Percentiles rank a stretch among this genome's conserved stretches.
These are phyloP conservation scores for Nipponacmea schrenckii DNA, from an alignment of 2,888 invertebrate genomes.

Conservation along the genomic window DNA sequence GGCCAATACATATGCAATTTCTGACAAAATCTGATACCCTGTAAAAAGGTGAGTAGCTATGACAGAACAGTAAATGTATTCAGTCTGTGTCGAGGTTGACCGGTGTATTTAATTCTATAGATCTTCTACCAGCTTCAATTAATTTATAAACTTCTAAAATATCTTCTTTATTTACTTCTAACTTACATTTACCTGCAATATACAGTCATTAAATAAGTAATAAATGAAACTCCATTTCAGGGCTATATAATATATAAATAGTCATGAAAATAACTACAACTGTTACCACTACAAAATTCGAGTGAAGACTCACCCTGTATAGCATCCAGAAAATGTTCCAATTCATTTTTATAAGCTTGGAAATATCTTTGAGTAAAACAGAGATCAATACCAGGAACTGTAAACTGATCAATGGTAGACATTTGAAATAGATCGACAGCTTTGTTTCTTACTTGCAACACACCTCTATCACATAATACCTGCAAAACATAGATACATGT, in stretches of 20 bases:
- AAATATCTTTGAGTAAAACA: slow-evolving; percentile 46
- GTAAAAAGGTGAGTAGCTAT: too few relatives aligned
- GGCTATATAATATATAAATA: too few relatives aligned
- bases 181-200: slow-evolving; percentile 39
- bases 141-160: slow-evolving; percentile 47
- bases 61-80: too few relatives aligned
- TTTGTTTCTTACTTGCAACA: slow-evolving; percentile 44
- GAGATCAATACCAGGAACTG: slow-evolving; percentile 31
- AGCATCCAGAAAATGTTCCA: slow-evolving; percentile 60
- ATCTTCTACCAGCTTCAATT: slow-evolving; percentile 41
- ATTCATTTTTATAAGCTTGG: slow-evolving; percentile 52
- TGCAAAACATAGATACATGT: too few relatives aligned
- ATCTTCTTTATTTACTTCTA: slow-evolving; percentile 40
- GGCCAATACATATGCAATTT: too few relatives aligned
- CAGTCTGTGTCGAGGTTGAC: background rate
- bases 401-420: slow-evolving; percentile 16
- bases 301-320: slow-evolving; percentile 44
- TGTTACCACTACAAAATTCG: too few relatives aligned
- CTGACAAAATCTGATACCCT: too few relatives aligned
- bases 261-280: too few relatives aligned
- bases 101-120: slow-evolving; percentile 29
- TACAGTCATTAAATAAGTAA: background rate
- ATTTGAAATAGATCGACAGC: slow-evolving; percentile 25
- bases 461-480: slow-evolving; percentile 52
- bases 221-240: too few relatives aligned